Conservation (phyloP, 1,140 invertebrate species). For the Saccostrea glomerata region DNA sequence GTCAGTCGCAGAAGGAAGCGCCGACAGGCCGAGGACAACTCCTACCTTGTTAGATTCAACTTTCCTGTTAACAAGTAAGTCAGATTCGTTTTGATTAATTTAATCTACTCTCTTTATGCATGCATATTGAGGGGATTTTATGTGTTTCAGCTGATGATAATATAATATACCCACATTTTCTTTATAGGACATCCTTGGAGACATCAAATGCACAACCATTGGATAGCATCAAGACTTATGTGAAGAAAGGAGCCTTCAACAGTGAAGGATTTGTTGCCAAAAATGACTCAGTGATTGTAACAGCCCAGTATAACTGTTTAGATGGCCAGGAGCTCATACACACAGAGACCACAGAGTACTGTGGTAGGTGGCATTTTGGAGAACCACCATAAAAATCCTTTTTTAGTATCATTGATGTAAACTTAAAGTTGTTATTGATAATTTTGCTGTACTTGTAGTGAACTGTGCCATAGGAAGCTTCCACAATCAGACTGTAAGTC, state of each 20-base stretch:
- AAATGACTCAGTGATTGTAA: constrained; percentile 24
- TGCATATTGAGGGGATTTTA: no score
- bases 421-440: background rate
- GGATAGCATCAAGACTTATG: constrained; percentile 45
- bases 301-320: constrained; percentile 39
- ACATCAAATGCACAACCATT: constrained; percentile 8
- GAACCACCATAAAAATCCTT: background rate
- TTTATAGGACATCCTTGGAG: background rate
- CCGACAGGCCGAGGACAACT: background rate
- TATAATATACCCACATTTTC: background rate
- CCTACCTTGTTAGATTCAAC: constrained; percentile 48
- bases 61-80: constrained; percentile 55
- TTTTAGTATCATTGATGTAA: no score
- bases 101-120: no score
- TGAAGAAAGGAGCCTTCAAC: constrained; percentile 55
- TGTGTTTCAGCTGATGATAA: background rate
- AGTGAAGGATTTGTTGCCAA: constrained; percentile 45
- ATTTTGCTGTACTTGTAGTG: constrained; percentile 43
- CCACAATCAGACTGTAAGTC: background rate
- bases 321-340: constrained; percentile 39
- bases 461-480: constrained; percentile 54
- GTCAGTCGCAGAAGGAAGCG: background rate
- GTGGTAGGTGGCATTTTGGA: constrained; percentile 19
- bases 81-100: no score
- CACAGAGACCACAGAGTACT: background rate